These are phyloP conservation scores for Caenorhabditis virilis DNA, from an alignment of 2,888 invertebrate species.

Conservation along the genomic window DNA sequence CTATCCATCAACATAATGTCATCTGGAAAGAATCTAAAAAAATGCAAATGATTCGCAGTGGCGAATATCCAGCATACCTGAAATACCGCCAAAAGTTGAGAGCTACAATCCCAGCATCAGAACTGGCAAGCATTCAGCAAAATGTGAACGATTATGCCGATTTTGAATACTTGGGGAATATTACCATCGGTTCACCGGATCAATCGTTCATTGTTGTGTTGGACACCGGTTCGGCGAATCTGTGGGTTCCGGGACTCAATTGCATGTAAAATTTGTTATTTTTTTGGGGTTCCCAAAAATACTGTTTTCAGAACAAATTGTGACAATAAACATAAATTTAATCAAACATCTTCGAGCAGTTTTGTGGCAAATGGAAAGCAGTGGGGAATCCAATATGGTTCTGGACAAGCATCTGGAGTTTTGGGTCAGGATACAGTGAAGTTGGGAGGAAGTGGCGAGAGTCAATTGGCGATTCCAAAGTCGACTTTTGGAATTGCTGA, in stretches of 20 bases:
- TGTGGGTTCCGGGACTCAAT: slow-evolving; percentile 45
- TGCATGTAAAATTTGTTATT: slow-evolving; percentile 20
- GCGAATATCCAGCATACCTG: slow-evolving; percentile 26
- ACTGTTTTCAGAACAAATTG: slow-evolving; percentile 24
- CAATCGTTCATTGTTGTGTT: slow-evolving; percentile 74
- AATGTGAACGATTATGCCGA: slow-evolving; percentile 38
- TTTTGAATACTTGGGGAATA: slow-evolving; percentile 71
- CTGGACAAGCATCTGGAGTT: slow-evolving; percentile 87
- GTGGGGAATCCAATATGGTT: slow-evolving; percentile 90
- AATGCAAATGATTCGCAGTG: slow-evolving; percentile 37
- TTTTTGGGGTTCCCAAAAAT: neutral
- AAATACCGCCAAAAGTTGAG: slow-evolving; percentile 7
- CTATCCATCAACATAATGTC: slow-evolving; percentile 34
- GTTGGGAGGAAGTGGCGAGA: slow-evolving; percentile 42
- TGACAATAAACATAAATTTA: slow-evolving; percentile 78
- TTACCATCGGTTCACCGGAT: slow-evolving; percentile 74
- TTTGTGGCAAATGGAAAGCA: slow-evolving; percentile 86
- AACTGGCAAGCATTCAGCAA: slow-evolving; percentile 20
- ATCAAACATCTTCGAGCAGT: slow-evolving; percentile 81
- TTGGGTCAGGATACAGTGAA: slow-evolving; percentile 85
- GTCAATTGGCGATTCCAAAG: slow-evolving; percentile 49
- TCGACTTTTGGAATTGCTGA: slow-evolving; percentile 58
- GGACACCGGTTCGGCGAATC: slow-evolving; percentile 44
- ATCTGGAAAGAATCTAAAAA: slow-evolving; percentile 30
- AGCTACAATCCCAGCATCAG: too few species aligned